Evolutionary conservation across 2,888 invertebrate species (phyloP).

Genomic region (Acleris emargana): DNA sequence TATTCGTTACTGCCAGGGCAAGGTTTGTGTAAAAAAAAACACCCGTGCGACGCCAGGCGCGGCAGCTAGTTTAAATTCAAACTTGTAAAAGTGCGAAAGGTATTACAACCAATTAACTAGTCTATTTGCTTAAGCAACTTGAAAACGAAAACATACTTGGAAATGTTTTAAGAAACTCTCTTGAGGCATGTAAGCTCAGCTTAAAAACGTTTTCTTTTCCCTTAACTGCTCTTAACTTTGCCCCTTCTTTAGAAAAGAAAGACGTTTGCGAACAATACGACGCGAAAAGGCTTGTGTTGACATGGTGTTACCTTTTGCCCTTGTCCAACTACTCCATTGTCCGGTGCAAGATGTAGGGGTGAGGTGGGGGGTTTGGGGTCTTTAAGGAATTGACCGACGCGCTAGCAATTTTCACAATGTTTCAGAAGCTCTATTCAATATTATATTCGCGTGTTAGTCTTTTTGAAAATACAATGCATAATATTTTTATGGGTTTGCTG

Average conservation of each 20-base stretch:
- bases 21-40: too few species aligned
- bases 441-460: too few species aligned
- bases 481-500: too few species aligned
- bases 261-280: conserved; percentile 33
- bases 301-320: conserved; percentile 59
- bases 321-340: conserved; percentile 62
- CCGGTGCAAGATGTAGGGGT: conserved; percentile 41
- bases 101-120: not conserved
- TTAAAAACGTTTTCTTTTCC: conserved; percentile 24
- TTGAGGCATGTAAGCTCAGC: not conserved
- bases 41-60: too few species aligned
- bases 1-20: too few species aligned
- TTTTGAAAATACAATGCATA: too few species aligned
- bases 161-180: conserved; percentile 17
- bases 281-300: conserved; percentile 56
- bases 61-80: too few species aligned
- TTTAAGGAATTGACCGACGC: too few species aligned
- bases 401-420: too few species aligned
- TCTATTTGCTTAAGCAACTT: not conserved
- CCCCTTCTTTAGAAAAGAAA: conserved; percentile 17
- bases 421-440: too few species aligned
- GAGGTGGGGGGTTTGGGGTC: too few species aligned
- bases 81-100: too few species aligned
- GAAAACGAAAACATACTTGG: not conserved
- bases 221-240: conserved; percentile 20